Conservation (phyloP, 1,140 invertebrate species). For the Andricus grossulariae region DNA sequence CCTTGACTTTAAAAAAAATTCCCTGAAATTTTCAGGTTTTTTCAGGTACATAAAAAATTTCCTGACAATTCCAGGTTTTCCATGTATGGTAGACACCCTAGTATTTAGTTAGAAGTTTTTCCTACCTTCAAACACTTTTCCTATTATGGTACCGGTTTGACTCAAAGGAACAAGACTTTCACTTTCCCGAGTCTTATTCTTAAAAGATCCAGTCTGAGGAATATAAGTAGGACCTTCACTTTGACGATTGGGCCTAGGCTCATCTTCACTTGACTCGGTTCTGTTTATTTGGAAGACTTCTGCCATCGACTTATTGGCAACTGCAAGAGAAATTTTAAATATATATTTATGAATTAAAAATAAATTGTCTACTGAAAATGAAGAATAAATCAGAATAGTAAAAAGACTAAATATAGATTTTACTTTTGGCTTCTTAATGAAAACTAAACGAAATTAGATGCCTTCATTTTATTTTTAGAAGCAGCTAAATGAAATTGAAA, state of each 20-base stretch:
- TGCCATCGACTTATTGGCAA: slow-evolving; percentile 1
- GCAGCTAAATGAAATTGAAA: neutral
- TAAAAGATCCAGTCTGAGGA: neutral
- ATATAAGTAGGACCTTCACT: neutral
- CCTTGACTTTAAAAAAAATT: too few species aligned
- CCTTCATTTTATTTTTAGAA: neutral
- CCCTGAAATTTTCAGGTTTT: too few species aligned
- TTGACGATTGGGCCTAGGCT: too few species aligned
- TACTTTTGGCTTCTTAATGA: too few species aligned
- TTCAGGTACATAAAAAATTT: too few species aligned
- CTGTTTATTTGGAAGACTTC: slow-evolving; percentile 1
- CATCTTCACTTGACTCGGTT: neutral
- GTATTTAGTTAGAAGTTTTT: too few species aligned
- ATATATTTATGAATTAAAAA: neutral
- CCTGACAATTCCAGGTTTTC: too few species aligned
- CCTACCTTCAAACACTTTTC: slow-evolving; percentile 58
- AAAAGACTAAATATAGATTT: too few species aligned
- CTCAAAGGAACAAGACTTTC: slow-evolving; percentile 47
- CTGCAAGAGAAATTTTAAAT: neutral
- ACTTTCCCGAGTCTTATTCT: slow-evolving; percentile 33
- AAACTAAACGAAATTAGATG: too few species aligned
- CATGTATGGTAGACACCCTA: too few species aligned
- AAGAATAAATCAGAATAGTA: too few species aligned
- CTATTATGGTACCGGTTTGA: slow-evolving; percentile 44
- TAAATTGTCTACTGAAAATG: neutral